A percentile compares a stretch with the other conserved stretches of the same genome.
Evolutionary conservation across 23 tunicate species (phyloP).

Genomic region (Botrylloides violaceus): DNA sequence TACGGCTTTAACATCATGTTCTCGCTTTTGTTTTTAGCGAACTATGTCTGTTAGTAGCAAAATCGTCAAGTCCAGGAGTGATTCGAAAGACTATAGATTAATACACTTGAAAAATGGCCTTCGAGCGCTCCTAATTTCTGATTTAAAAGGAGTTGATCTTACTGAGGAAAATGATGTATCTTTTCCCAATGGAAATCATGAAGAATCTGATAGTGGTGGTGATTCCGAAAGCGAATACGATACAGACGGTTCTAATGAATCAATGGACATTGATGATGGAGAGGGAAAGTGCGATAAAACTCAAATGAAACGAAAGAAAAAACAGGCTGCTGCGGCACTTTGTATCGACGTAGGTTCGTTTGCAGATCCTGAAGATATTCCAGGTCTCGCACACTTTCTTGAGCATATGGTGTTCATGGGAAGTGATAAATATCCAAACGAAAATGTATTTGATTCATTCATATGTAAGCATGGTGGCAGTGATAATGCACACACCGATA

Average conservation of each 20-base stretch:
- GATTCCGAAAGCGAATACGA: neutral
- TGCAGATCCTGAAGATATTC: conserved; percentile 69
- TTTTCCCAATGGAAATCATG: neutral
- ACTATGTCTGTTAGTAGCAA: conserved; percentile 1
- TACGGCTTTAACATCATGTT: no score
- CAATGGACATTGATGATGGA: conserved; percentile 4
- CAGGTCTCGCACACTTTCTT: conserved; percentile 87
- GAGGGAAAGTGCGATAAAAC: conserved; percentile 9
- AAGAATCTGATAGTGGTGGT: neutral
- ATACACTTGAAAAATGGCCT: conserved; percentile 15
- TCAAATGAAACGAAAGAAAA: conserved; percentile 3
- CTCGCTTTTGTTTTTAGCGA: neutral
- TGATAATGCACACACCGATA: conserved; percentile 75
- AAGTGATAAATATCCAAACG: conserved; percentile 81
- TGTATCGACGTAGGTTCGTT: conserved; percentile 79
- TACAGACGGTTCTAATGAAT: neutral
- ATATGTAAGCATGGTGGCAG: conserved; percentile 51
- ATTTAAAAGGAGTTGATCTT: neutral
- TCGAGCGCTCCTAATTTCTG: conserved; percentile 14
- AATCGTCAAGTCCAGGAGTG: conserved; percentile 11
- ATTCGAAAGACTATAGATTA: conserved; percentile 18
- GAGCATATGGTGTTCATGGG: conserved; percentile 99
- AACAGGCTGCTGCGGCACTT: conserved; percentile 85
- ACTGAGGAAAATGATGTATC: neutral
- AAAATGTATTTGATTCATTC: conserved; percentile 73